A percentile compares a stretch with the other conserved stretches of the same genome.
These are phyloP conservation scores for Lathronympha strigana DNA, from an alignment of 2,888 invertebrate species.

Conservation along the genomic window DNA sequence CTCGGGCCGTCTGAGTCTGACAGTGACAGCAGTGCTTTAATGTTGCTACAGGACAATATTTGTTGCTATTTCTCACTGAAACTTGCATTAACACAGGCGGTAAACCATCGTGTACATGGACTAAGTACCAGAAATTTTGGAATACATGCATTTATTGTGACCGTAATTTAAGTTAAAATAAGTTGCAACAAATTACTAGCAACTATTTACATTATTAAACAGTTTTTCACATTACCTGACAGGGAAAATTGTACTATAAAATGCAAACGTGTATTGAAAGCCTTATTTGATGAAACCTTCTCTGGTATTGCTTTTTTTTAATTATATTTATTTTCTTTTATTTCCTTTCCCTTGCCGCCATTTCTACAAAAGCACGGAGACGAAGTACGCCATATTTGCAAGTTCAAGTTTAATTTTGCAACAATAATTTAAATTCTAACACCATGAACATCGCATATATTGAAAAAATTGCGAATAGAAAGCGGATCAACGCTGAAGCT, in stretches of 20 bases:
- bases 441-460: slow-evolving; percentile 66
- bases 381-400: neutral
- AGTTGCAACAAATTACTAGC: no score
- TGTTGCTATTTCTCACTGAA: neutral
- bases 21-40: slow-evolving; percentile 52
- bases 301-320: neutral
- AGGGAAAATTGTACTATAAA: neutral
- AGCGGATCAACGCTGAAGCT: slow-evolving; percentile 63
- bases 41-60: slow-evolving; percentile 19
- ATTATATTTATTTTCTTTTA: neutral
- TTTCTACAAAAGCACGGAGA: neutral
- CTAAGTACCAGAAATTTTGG: no score
- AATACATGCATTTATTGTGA: no score
- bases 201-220: no score
- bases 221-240: no score
- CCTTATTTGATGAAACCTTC: neutral
- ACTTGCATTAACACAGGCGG: no score
- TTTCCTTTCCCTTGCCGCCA: slow-evolving; percentile 15
- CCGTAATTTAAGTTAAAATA: no score
- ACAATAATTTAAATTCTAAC: neutral
- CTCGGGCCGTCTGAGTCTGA: slow-evolving; percentile 51
- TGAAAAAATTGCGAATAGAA: slow-evolving; percentile 61
- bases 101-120: no score
- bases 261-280: neutral
- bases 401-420: neutral